Conservation (phyloP, 2,888 invertebrate genomes). For the Schrankia costaestrigalis region DNA sequence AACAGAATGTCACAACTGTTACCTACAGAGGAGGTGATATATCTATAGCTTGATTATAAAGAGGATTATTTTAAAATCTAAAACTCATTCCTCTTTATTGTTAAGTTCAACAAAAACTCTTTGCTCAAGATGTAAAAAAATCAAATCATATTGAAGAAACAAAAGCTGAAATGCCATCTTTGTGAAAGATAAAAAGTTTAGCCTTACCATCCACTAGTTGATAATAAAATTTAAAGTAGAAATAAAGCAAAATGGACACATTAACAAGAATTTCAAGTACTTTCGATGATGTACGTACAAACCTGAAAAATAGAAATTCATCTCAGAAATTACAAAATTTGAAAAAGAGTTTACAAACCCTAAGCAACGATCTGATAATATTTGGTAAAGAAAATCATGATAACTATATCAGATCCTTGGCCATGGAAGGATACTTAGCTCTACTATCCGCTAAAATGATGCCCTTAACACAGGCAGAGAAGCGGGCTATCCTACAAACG, state of each 20-base stretch:
- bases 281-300: constrained; percentile 55
- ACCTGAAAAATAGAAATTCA: constrained; percentile 57
- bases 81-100: too few relatives aligned
- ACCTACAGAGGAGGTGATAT: too few relatives aligned
- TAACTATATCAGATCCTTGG: constrained; percentile 55
- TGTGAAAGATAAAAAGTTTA: too few relatives aligned
- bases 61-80: too few relatives aligned
- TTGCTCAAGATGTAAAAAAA: too few relatives aligned
- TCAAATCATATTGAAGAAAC: too few relatives aligned
- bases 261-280: constrained; percentile 53
- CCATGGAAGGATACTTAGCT: constrained; percentile 69
- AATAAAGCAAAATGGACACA: constrained; percentile 48
- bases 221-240: constrained; percentile 20
- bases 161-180: too few relatives aligned
- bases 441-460: constrained; percentile 62
- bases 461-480: constrained; percentile 57
- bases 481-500: constrained; percentile 53
- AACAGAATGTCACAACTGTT: too few relatives aligned
- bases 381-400: constrained; percentile 65
- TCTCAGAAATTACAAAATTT: constrained; percentile 49
- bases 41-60: too few relatives aligned
- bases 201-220: too few relatives aligned
- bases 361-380: constrained; percentile 54
- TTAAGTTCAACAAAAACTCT: too few relatives aligned
- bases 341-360: constrained; percentile 56